Conservation (phyloP, 2,113 vertebrate species). For the Dicentrarchus labrax region DNA sequence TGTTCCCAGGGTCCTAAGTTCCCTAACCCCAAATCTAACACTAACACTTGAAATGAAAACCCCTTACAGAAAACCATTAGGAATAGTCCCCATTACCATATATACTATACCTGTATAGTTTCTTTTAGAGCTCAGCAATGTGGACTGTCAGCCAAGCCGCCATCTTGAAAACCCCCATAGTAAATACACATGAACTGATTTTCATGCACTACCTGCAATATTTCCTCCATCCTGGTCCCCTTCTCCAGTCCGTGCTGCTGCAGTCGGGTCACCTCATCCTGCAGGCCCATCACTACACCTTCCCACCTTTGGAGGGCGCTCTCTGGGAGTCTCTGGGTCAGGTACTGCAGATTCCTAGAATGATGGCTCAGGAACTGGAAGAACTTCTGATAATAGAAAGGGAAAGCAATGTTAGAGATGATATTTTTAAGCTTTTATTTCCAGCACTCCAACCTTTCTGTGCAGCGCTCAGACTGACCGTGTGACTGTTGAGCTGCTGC, state of each 20-base stretch:
- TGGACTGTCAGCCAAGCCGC: too few species aligned
- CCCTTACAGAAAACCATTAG: too few species aligned
- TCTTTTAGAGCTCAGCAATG: too few species aligned
- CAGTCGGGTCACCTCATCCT: constrained; percentile 76
- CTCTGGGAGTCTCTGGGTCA: constrained; percentile 79
- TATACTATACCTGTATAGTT: too few species aligned
- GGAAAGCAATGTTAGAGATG: rapidly evolving
- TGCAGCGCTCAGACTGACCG: constrained; percentile 76
- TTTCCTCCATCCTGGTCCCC: constrained; percentile 80
- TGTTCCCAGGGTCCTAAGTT: too few species aligned
- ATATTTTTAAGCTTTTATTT: neutral
- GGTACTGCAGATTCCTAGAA: constrained; percentile 76
- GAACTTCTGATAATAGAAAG: constrained; percentile 82
- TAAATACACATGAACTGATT: neutral
- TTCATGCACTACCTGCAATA: constrained; percentile 85
- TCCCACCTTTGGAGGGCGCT: constrained; percentile 76
- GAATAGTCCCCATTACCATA: too few species aligned
- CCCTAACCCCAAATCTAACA: too few species aligned
- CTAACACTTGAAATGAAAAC: too few species aligned
- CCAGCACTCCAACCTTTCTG: neutral
- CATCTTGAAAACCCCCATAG: too few species aligned
- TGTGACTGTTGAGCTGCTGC: constrained; percentile 82
- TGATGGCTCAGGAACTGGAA: constrained; percentile 84
- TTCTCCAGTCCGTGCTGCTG: constrained; percentile 79
- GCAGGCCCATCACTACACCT: constrained; percentile 73